phyloP scores from a whole-genome alignment of 1,140 invertebrate genomes.

The Rhopalosiphum maidis region DNA sequence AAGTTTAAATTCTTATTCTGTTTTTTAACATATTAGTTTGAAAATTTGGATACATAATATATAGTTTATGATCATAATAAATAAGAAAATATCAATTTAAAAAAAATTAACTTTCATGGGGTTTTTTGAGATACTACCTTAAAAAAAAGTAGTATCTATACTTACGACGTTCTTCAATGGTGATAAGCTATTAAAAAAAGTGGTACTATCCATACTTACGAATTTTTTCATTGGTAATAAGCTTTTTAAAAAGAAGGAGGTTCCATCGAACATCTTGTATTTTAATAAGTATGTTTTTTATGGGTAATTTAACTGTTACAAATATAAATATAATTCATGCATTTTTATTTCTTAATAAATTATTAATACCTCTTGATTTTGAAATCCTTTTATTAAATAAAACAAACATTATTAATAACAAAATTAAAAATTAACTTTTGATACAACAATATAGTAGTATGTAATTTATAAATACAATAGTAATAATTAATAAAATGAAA shows the following conservation, averaged over 20 bases:
- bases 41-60: background rate
- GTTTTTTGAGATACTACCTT: background rate
- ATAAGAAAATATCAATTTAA: background rate
- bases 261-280: background rate
- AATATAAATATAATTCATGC: constrained; percentile 15
- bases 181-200: background rate
- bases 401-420: background rate
- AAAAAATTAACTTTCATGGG: background rate
- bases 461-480: no score
- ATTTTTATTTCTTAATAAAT: constrained; percentile 19
- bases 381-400: constrained; percentile 24
- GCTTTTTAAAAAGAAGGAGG: background rate
- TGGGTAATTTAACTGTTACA: background rate
- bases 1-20: background rate
- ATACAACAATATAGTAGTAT: no score
- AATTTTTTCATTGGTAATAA: background rate
- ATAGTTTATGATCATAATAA: background rate
- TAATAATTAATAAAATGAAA: no score
- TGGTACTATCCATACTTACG: background rate
- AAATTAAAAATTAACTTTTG: no score
- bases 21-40: background rate
- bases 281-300: background rate
- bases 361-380: background rate
- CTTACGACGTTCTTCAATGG: constrained; percentile 15
- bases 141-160: constrained; percentile 20